Percentiles rank a stretch among this genome's conserved stretches.
Evolutionary conservation across 2,113 vertebrate species (phyloP).

Genomic region (Dipodomys spectabilis): DNA sequence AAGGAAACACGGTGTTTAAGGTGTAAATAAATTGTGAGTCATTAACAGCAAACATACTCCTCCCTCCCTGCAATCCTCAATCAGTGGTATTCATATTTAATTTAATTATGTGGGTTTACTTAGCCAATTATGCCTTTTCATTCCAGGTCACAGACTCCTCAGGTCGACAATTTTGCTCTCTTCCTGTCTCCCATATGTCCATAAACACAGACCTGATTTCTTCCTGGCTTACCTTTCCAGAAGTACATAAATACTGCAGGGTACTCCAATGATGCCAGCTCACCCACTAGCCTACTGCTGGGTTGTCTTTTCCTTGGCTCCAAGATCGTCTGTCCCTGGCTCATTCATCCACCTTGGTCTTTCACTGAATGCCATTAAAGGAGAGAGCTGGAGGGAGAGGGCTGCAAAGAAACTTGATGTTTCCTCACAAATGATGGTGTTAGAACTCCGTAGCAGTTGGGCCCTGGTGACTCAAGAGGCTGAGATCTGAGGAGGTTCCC

Average conservation of each 20-base stretch:
- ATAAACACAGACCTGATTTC: constrained; percentile 54
- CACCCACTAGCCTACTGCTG: neutral
- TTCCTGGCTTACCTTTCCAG: constrained; percentile 28
- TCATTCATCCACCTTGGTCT: constrained; percentile 81
- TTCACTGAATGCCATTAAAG: constrained; percentile 82
- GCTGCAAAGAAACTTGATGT: constrained; percentile 83
- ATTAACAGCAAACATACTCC: constrained; percentile 89
- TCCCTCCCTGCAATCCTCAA: constrained; percentile 80
- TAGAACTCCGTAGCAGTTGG: constrained; percentile 75
- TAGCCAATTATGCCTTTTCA: constrained; percentile 71
- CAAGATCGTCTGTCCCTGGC: constrained; percentile 73
- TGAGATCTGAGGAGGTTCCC: too few species aligned
- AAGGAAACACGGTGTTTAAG: constrained; percentile 92
- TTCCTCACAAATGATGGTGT: constrained; percentile 85
- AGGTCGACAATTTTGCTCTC: constrained; percentile 57
- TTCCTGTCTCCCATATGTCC: constrained; percentile 46
- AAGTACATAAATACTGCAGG: neutral
- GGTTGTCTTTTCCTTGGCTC: constrained; percentile 81
- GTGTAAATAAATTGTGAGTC: constrained; percentile 95
- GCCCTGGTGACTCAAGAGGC: too few species aligned
- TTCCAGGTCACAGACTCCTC: constrained; percentile 65
- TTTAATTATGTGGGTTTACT: constrained; percentile 84
- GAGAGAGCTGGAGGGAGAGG: constrained; percentile 46
- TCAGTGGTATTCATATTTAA: constrained; percentile 88
- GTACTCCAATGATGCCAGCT: neutral